Conservation (phyloP, 2,113 vertebrate genomes). For the Odocoileus hemionus region DNA sequence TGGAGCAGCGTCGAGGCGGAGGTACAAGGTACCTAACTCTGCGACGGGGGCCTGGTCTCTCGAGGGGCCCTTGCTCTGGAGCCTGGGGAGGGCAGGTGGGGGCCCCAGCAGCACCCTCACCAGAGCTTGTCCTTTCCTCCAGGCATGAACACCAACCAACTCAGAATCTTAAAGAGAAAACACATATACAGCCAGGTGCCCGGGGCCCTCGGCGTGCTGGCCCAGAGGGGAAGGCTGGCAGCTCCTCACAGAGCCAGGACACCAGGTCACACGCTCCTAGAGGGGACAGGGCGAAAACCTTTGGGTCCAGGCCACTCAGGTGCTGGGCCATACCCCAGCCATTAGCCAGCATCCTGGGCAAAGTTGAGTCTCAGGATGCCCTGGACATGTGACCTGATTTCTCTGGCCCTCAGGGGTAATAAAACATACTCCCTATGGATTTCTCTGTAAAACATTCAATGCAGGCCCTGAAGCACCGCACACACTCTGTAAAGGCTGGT, state of each 20-base stretch:
- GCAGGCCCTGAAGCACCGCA: not conserved
- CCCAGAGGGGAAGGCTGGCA: rapidly evolving
- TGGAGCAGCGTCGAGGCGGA: rapidly evolving
- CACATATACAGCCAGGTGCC: rapidly evolving
- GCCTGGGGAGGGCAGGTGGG: not conserved
- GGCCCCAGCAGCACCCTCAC: slow-evolving; percentile 76
- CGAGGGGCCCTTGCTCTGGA: not conserved
- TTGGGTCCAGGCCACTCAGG: not conserved
- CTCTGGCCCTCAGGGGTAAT: not conserved
- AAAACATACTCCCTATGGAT: not conserved
- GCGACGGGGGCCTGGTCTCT: not conserved
- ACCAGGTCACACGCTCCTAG: rapidly evolving
- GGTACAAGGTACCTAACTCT: slow-evolving; percentile 48
- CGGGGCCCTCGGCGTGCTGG: rapidly evolving
- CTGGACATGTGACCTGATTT: rapidly evolving
- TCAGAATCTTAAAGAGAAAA: slow-evolving; percentile 66
- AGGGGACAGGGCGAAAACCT: not conserved
- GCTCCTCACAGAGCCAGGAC: rapidly evolving
- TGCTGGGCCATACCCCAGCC: not conserved
- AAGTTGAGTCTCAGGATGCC: no score
- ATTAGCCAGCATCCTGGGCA: not conserved
- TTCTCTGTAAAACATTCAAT: no score
- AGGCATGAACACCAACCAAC: slow-evolving; percentile 60
- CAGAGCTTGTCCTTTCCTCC: slow-evolving; percentile 79
- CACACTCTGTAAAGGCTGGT: rapidly evolving